Base-by-base conservation (phyloP, 1,140 invertebrate genomes). In the Nomia melanderi region DNA sequence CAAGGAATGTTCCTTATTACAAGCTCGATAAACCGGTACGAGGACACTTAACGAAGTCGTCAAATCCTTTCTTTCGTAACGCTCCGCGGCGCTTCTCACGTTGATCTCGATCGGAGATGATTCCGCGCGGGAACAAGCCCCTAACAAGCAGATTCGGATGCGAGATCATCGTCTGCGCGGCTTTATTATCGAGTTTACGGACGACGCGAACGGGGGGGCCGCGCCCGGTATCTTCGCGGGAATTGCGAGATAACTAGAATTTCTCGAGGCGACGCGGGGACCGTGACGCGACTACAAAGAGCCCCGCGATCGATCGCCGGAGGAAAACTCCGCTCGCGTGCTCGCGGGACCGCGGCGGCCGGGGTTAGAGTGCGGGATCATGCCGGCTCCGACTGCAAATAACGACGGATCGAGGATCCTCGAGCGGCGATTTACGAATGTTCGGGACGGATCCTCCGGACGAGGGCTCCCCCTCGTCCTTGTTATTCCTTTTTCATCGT, bases 131-230 rank as follows among this genome's bases (percentile, higher is more conserved):
- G 17, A 3, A 1, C 9, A 12, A 9, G 31, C 0, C 20, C 17
- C 12, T 25, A 36, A 72, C 39, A 57, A 50, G 39, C 39, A 36
- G 50, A 53, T 29, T 63, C 23, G 29, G n/a, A 27, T 20, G 23
- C 17, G n/a, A 2, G n/a, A 53, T 54, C 41, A n/a, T 73, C 41
- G 17, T 29, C 9, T n/a, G n/a, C n/a, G 31, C 44, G 47, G 47
- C 11, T 74, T 39, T 74, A 44, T 66, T 56, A 41, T 53, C 50
- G 23, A 66, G 25, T 74, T 65, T 56, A 56, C 27, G 50, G 50
- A 41, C 25, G 6, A 27, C n/a, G 8, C 11, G 1, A 7, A 6
- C 11, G 27, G n/a, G n/a, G n/a, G n/a, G n/a, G 14, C 14, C 25
- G 11, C 8, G 9, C n/a, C 33, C 20, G 41, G 20, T 56, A 25